Evolutionary conservation across 2,113 vertebrate species (phyloP), one percentile per base, ranked within the genome.

Genomic region (Crotalus tigris): DNA sequence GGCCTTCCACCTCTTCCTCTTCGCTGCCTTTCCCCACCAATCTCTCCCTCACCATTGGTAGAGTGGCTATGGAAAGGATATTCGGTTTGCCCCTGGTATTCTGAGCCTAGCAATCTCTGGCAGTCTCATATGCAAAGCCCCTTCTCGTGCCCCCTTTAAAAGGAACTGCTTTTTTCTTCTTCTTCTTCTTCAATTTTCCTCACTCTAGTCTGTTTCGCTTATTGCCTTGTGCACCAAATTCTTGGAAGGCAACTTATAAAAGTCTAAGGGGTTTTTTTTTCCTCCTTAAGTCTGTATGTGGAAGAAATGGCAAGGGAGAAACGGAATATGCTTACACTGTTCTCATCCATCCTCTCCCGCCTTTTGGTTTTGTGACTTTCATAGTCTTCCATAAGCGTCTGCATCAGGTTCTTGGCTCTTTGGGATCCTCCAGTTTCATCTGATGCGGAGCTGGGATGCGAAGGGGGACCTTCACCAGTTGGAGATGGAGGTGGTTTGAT

Each of bases 301-400:
- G 75, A 90, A 92, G 88, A 88, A 88, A 53, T 0, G 26, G 94
- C 94, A 94, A 95, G 92, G 90, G 95, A 94, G 95, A 93, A 94
- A 57, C 0, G 3, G 21, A 98, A 81, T 75, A 92, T 92, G 87
- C 99, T 99, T 97, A 99, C 99, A 95, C 98, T 99, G 97, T 98
- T 98, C 96, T 99, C 99, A 0, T 99, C 99, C 96, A 98, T 96
- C 94, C 98, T 98, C 96, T 99, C 99, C 93, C 98, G 98, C 96
- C 98, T 98, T 97, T 99, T 99, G 95, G 98, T 98, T 97, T 99
- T 99, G 98, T 99, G 99, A 51, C 98, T 98, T 97, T 99, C 99
- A 6, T 98, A 99, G 97, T 99, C 99, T 94, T 99, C 99, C 99
- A 99, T 98, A 57, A 99, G 98, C 1, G 99, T 99, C 98, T 99